Evolutionary conservation across 2,888 invertebrate genomes (phyloP), one percentile per base, ranked within the genome.

Genomic region (Rhagonycha lutea): DNA sequence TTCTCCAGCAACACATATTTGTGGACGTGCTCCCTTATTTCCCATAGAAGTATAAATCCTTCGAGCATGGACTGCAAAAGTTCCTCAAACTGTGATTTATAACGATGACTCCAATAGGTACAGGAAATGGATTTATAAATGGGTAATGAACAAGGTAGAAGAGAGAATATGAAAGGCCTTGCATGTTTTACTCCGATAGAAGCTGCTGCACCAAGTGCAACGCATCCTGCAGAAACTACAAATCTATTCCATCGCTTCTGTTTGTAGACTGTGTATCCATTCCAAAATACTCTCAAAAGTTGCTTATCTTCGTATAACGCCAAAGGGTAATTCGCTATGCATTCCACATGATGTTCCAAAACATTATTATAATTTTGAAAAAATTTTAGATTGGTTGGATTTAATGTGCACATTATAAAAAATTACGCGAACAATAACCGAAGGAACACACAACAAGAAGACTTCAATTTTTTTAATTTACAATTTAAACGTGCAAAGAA

Each of bases 281-380:
- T 47, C 77, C 77, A 77, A 61, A 73, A 77, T 9, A 68, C 72
- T 14, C 67, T 18, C 0, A 77, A 8, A 18, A 77, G 60, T 14
- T 72, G 47, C 60, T 68, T 68, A n/a, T 77, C 77, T 67, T 77
- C 77, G 62, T 77, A 72, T 18, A 77, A 32, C 3, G 70, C 18
- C 23, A 77, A n/a, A 11, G 47, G 62, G 11, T 74, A 77, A n/a
- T 72, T 60, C 18, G 73, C 70, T 62, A 77, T 77, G 10, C 74
- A 61, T 14, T 72, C 61, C 4, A 77, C 24, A 26, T 77, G 75
- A 28, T 77, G 74, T n/a, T 14, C 29, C 24, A 77, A 60, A 11
- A 77, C 74, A 18, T 28, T 11, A 47, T 29, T 10, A 28, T 68
- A 73, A 23, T 76, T 60, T 71, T 70, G 12, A 9, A 76, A 23